These are phyloP conservation scores for Rhagonycha lutea DNA, from an alignment of 2,888 invertebrate species.

Conservation along the genomic window DNA sequence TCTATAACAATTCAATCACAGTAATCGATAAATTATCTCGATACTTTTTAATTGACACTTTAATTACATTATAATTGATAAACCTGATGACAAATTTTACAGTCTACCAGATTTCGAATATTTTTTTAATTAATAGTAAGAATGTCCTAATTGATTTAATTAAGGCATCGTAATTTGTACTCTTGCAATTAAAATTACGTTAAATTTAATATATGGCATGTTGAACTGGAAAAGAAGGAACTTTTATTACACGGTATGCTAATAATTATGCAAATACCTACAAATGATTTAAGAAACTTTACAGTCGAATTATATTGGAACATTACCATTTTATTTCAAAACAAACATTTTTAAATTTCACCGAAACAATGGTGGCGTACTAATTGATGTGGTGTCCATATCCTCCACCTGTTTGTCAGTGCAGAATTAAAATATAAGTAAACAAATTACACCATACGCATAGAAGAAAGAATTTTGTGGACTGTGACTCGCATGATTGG, in stretches of 20 bases:
- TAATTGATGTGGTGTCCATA: no score
- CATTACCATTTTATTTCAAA: no score
- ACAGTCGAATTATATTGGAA: no score
- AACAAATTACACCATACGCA: no score
- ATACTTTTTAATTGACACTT: background rate
- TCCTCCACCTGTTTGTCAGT: no score
- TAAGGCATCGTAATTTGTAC: background rate
- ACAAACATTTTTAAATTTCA: no score
- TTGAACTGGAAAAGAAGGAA: background rate
- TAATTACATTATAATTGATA: background rate
- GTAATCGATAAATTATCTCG: background rate
- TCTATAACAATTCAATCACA: background rate
- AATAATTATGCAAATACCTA: background rate
- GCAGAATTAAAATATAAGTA: no score
- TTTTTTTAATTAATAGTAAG: background rate
- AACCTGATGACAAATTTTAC: background rate
- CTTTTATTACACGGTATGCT: background rate
- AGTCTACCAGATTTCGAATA: background rate
- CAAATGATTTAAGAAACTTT: background rate
- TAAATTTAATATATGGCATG: background rate
- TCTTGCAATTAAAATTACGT: background rate
- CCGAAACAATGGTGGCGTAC: no score
- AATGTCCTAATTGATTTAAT: background rate
- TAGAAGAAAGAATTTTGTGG: background rate
- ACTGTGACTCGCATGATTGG: background rate